These are phyloP conservation scores for Leptinotarsa lineolata DNA, from an alignment of 1,140 invertebrate genomes.

Conservation along the genomic window DNA sequence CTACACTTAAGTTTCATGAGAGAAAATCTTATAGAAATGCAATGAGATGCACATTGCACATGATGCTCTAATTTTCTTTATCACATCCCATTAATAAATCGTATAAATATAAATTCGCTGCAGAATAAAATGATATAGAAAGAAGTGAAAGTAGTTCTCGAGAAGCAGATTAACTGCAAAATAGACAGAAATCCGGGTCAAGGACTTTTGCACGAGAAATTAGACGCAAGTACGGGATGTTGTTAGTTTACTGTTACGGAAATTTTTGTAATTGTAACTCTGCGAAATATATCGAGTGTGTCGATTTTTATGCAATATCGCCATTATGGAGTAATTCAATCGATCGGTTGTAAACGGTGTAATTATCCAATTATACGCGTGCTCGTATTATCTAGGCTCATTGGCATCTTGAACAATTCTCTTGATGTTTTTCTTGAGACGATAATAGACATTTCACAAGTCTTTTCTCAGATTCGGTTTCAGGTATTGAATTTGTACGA, in stretches of 20 bases:
- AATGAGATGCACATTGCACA: too few relatives aligned
- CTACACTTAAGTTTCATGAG: too few relatives aligned
- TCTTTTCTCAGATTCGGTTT: too few relatives aligned
- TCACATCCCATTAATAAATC: too few relatives aligned
- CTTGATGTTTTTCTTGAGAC: too few relatives aligned
- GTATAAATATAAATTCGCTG: too few relatives aligned
- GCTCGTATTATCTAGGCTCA: too few relatives aligned
- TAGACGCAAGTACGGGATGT: constrained; percentile 1
- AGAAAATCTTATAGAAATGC: too few relatives aligned
- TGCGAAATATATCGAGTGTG: neutral
- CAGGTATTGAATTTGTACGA: too few relatives aligned
- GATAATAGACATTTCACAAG: too few relatives aligned
- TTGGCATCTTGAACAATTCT: too few relatives aligned
- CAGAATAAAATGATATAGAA: neutral
- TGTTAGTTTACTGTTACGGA: constrained; percentile 2
- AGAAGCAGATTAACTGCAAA: constrained; percentile 3
- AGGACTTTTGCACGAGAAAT: neutral
- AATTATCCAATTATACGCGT: neutral
- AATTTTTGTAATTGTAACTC: neutral
- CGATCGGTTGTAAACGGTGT: neutral
- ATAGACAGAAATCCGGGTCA: constrained; percentile 7
- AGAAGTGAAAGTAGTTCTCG: constrained; percentile 5
- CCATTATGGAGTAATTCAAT: neutral
- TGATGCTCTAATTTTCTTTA: too few relatives aligned
- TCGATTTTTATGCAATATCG: neutral